Evolutionary conservation across 37 sponge, comb jelly and placozoan genomes (phyloP), one percentile per base, ranked within the genome.

Genomic region (Haliclona indistincta): DNA sequence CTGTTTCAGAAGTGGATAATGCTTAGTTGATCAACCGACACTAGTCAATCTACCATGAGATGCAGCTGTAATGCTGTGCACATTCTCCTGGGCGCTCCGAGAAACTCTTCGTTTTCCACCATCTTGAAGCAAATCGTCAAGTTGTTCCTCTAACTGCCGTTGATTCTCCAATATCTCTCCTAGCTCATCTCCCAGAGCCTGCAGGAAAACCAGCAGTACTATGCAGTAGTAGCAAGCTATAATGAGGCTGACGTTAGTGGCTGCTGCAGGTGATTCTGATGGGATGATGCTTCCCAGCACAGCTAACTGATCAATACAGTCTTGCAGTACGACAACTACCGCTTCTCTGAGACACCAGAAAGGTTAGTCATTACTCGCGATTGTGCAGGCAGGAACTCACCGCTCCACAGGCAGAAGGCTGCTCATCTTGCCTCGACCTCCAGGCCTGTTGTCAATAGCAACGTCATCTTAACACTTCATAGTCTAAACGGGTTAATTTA

Each of bases 101-200:
- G n/a, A 42, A 44, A 4, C 38, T 32, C 25, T 45, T 67, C 51
- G 19, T 26, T 56, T 36, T 6, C 64, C 60, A 60, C 74, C 54
- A 4, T 81, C 72, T 29, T 56, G 26, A 1, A 33, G 34, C 43
- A 88, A 33, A 38, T 81, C 49, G 5, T 70, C 62, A 53, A 88
- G 82, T 28, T 76, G 38, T 17, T 67, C 67, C 45, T 92, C 93
- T n/a, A 92, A 34, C 13, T 87, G 81, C 8, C 83, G 75, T 68
- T 95, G 96, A 15, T 47, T 73, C 56, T 91, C 92, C 32, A 95
- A 60, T 45, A 95, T 84, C 41, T 88, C 73, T 11, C 69, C 56
- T 62, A 95, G 71, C 66, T 90, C 96, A 17, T 72, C 83, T 11
- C 88, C 81, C 67, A 90, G 73, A n/a, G 73, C 77, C 95, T 94